A percentile compares a stretch with the other conserved stretches of the same genome.
These are phyloP conservation scores for Pitangus sulphuratus DNA, from an alignment of 2,797 vertebrate genomes.

Conservation along the genomic window DNA sequence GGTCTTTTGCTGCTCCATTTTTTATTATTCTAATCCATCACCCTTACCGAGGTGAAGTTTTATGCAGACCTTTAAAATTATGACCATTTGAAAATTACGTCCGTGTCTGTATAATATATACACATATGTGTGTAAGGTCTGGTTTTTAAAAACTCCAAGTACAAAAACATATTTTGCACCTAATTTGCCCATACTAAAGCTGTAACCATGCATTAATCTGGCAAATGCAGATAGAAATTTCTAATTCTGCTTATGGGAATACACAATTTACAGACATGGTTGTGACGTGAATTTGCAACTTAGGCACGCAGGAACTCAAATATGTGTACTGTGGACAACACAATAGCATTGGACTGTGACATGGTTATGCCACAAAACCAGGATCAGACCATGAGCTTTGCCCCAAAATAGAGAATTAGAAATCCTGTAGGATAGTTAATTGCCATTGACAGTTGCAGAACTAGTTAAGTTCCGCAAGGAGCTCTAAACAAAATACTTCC, in stretches of 20 bases:
- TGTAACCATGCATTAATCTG: background rate
- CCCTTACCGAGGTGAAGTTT: constrained; percentile 17
- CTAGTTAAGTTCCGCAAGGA: background rate
- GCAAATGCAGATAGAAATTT: background rate
- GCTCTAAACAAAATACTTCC: background rate
- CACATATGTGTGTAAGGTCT: background rate
- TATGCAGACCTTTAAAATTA: constrained; percentile 40
- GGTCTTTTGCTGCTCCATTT: constrained; percentile 28
- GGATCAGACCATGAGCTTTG: background rate
- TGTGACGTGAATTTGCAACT: background rate
- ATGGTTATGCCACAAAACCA: background rate
- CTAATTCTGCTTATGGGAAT: background rate
- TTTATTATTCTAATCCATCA: constrained; percentile 57
- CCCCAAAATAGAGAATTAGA: background rate
- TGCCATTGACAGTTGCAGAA: background rate
- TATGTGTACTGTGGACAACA: background rate
- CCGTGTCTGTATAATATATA: background rate
- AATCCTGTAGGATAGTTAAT: background rate
- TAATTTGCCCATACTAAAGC: background rate
- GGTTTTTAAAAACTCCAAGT: background rate
- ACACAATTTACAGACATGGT: background rate
- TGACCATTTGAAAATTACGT: constrained; percentile 25
- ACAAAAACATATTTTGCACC: background rate
- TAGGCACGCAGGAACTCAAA: background rate
- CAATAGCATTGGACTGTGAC: background rate